Base-by-base conservation (phyloP, 2,888 invertebrate genomes). In the Mechanitis mazaeus region DNA sequence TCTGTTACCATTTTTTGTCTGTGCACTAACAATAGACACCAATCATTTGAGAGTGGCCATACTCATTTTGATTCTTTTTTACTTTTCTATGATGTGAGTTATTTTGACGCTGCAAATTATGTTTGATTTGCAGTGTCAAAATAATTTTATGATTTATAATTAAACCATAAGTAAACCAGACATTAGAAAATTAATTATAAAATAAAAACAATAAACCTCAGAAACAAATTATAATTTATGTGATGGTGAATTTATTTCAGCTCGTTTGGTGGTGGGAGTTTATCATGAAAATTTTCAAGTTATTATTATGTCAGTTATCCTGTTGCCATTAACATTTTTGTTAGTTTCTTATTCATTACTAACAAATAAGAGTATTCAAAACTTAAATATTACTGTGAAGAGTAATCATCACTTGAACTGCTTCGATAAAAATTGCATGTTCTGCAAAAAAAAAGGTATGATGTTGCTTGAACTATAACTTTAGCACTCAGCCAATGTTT, bases 251-350 rank as follows among this genome's bases (percentile, higher is more conserved):
- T 70, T 61, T 71, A 78, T 87, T 87, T 83, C 87, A 87, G 87
- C 73, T 68, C 73, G 72, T 66, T 71, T 66, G 85, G 85, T 87
- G 84, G 79, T 81, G 81, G 86, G 76, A 68, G 71, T 75, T 69
- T 77, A 68, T 70, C 74, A 72, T 76, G 76, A 78, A 62, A 78
- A 75, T 66, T 69, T 77, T 67, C 75, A 75, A 75, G 69, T 80
- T 59, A 66, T 80, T 62, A 61, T 78, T 67, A 67, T 84, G 68
- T 69, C 75, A 56, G 68, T 79, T 61, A 69, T 78, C 65, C 65
- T 80, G 72, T 70, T 78, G 69, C 72, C 80, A 72, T 70, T 85
- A 79, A 81, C 77, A 74, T 67, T 75, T 64, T 59, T 73, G 57
- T 65, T 72, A 67, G 63, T 71, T 68, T 74, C 70, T 62, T 73